Base-by-base conservation (phyloP, 2,113 vertebrate genomes). In the Danionella cerebrum region DNA sequence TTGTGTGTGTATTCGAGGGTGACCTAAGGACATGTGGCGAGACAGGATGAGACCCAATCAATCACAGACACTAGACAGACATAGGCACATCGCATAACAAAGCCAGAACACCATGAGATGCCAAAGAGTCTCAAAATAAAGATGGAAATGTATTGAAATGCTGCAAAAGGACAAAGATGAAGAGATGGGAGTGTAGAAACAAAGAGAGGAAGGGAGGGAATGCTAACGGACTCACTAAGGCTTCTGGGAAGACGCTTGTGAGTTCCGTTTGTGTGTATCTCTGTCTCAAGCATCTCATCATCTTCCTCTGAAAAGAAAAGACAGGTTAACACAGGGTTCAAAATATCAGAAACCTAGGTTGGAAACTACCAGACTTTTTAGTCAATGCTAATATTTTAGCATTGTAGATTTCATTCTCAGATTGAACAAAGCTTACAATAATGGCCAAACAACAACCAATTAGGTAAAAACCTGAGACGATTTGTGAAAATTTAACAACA, bases 51-150 rank as follows among this genome's bases (percentile, higher is more conserved):
- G 57, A 60, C 71, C 51, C 19, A 16, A 35, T 51, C 57, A 54
- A 41, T 42, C 47, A 42, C n/a, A 35, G 16, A 51, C 24, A 50
- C 24, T 47, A 14, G 48, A 29, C 38, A 39, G 35, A 70, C 18
- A 70, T 19, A 65, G 54, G 31, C 24, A 47, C 52, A 54, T 62
- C 24, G 48, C 71, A 70, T 50, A 58, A 38, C n/a, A 33, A 69
- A 27, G 29, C 19, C 29, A 42, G 54, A 44, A 59, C 27, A 57
- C 5, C 18, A 70, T 51, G 16, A 33, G 50, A 59, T 57, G 38
- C 44, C 59, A 48, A 13, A 21, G 5, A 48, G 59, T 9, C 18
- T 82, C 65, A 14, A 79, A 78, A 69, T 77, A 72, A 11, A 60
- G 47, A 67, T 67, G 44, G 48, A 55, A 57, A 36, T 42, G 82